Percentiles rank a stretch among this genome's conserved stretches.
Conservation (phyloP, 1,140 invertebrate species). For the Xylocopa sonorina region DNA sequence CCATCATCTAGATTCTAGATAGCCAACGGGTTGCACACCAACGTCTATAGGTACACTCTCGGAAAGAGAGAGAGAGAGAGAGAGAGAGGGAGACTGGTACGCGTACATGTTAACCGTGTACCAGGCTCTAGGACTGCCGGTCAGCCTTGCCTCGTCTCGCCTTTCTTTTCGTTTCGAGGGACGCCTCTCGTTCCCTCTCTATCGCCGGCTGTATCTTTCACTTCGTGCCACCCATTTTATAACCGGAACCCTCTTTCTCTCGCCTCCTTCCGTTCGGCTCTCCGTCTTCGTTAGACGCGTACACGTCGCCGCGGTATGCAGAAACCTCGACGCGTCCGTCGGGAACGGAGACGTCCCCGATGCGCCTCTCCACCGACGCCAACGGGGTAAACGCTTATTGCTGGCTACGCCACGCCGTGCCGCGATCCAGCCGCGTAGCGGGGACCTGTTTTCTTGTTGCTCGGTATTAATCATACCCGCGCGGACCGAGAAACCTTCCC, state of each 20-base stretch:
- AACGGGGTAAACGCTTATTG: slow-evolving; percentile 33
- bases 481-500: slow-evolving; percentile 29
- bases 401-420: neutral
- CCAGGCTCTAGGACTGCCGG: slow-evolving; percentile 54
- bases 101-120: slow-evolving; percentile 3
- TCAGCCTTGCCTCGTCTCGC: slow-evolving; percentile 55
- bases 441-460: slow-evolving; percentile 31
- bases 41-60: no score
- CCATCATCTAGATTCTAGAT: slow-evolving; percentile 74
- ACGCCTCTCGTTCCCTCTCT: neutral
- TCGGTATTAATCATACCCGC: slow-evolving; percentile 46
- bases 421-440: neutral
- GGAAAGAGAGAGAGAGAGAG: no score
- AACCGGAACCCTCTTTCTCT: neutral
- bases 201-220: neutral
- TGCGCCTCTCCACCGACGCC: slow-evolving; percentile 29
- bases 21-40: slow-evolving; percentile 38
- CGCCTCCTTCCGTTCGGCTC: neutral
- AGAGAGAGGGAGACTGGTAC: neutral
- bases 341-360: neutral
- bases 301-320: slow-evolving; percentile 57
- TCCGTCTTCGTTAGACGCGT: slow-evolving; percentile 3
- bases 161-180: slow-evolving; percentile 47
- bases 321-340: slow-evolving; percentile 37
- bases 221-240: no score